Conservation (phyloP, 1,140 invertebrate species). For the Calliphora vicina region DNA sequence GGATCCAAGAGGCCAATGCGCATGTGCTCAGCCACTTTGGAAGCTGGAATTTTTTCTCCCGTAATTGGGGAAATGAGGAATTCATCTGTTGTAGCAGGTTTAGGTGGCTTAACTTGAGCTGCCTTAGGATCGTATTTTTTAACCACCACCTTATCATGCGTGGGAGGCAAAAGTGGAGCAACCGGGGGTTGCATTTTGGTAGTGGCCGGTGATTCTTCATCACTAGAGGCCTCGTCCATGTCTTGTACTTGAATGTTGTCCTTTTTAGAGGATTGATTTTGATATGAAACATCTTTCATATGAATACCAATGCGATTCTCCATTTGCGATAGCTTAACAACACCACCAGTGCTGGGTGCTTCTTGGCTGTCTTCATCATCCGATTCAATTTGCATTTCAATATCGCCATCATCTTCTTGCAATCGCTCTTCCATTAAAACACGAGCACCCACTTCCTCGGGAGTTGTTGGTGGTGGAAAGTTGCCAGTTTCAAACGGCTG, state of each 20-base stretch:
- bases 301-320: constrained; percentile 68
- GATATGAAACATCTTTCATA: constrained; percentile 62
- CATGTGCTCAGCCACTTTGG: constrained; percentile 98
- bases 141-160: constrained; percentile 94
- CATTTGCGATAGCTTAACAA: constrained; percentile 68
- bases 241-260: constrained; percentile 75
- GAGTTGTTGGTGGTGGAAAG: constrained; percentile 96
- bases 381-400: constrained; percentile 74
- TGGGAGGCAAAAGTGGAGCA: constrained; percentile 79
- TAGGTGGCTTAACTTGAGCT: constrained; percentile 66
- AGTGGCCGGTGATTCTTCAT: constrained; percentile 72
- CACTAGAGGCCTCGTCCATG: constrained; percentile 88
- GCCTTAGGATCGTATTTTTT: constrained; percentile 98
- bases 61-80: constrained; percentile 98
- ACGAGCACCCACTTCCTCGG: constrained; percentile 94
- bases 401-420: constrained; percentile 69
- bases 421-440: constrained; percentile 80
- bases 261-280: constrained; percentile 49
- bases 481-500: constrained; percentile 95
- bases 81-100: constrained; percentile 77
- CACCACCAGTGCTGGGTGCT: constrained; percentile 50
- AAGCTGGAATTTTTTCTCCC: constrained; percentile 95
- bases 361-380: constrained; percentile 71
- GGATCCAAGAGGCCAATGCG: constrained; percentile 96
- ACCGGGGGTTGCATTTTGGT: constrained; percentile 64